Conservation (phyloP, 2,797 vertebrate species). For the Melanotaenia maccullochi region DNA sequence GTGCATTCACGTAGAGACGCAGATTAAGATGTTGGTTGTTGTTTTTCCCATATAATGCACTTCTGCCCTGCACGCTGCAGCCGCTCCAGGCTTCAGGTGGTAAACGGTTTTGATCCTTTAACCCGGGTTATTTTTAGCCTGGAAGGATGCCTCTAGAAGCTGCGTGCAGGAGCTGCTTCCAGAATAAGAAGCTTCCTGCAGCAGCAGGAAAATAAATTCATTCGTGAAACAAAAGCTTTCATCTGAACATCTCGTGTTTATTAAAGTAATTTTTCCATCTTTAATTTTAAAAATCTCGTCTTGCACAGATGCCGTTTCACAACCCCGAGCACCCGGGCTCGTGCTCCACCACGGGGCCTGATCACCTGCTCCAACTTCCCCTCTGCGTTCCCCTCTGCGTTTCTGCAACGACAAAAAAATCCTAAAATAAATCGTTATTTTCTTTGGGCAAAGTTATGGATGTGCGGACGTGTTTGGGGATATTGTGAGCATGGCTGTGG, state of each 20-base stretch:
- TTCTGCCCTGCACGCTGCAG: neutral
- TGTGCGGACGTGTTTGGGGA: no score
- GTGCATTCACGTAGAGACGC: neutral
- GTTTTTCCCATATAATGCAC: neutral
- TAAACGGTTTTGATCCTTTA: neutral
- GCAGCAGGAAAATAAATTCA: neutral
- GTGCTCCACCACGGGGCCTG: conserved; percentile 20
- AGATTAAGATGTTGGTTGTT: neutral
- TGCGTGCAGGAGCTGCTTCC: no score
- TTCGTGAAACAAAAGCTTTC: neutral
- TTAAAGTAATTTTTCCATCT: neutral
- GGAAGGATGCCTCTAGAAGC: no score
- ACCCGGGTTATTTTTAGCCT: neutral
- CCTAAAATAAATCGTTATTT: no score
- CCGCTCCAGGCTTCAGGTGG: neutral
- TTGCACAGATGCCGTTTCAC: conserved; percentile 34
- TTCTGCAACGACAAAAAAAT: neutral
- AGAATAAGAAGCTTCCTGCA: neutral
- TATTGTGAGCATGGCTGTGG: no score
- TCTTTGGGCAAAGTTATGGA: no score
- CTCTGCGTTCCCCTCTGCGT: neutral
- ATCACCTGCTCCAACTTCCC: conserved; percentile 35
- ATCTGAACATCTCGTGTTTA: neutral
- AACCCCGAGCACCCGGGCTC: neutral
- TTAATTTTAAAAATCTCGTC: neutral